phyloP scores from a whole-genome alignment of 1,140 invertebrate species.

The Nymphalis io region DNA sequence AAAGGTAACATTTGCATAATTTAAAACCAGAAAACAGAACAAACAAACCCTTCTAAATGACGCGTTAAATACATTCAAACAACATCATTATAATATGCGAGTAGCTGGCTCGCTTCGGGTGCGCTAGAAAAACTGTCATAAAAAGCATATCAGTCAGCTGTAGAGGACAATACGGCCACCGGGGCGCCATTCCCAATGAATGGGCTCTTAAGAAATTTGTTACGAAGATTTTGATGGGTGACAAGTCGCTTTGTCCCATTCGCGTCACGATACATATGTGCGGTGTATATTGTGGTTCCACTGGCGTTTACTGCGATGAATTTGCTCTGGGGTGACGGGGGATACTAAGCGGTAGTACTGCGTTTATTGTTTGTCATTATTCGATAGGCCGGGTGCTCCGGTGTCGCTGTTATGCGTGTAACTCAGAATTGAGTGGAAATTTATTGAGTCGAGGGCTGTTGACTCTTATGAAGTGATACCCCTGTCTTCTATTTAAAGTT shows the following conservation, averaged over 20 bases:
- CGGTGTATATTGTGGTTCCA: slow-evolving; percentile 40
- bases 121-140: slow-evolving; percentile 56
- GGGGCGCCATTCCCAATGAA: slow-evolving; percentile 49
- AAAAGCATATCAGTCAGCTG: slow-evolving; percentile 65
- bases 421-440: slow-evolving; percentile 45
- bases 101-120: slow-evolving; percentile 49
- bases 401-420: slow-evolving; percentile 43
- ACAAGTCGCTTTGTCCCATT: slow-evolving; percentile 50
- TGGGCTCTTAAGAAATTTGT: slow-evolving; percentile 74
- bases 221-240: slow-evolving; percentile 66
- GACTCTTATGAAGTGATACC: slow-evolving; percentile 25
- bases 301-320: slow-evolving; percentile 56
- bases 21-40: slow-evolving; percentile 50
- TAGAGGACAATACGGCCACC: slow-evolving; percentile 60
- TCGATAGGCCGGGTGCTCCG: slow-evolving; percentile 48
- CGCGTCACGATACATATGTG: slow-evolving; percentile 48
- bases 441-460: slow-evolving; percentile 47
- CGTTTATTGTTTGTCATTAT: slow-evolving; percentile 55
- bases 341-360: slow-evolving; percentile 50
- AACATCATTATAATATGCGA: slow-evolving; percentile 56
- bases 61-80: slow-evolving; percentile 68
- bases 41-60: slow-evolving; percentile 62
- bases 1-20: slow-evolving; percentile 59
- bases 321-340: slow-evolving; percentile 60
- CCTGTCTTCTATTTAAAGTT: slow-evolving; percentile 36